Conservation (phyloP, 1,140 invertebrate genomes). For the Danaus melanippus region DNA sequence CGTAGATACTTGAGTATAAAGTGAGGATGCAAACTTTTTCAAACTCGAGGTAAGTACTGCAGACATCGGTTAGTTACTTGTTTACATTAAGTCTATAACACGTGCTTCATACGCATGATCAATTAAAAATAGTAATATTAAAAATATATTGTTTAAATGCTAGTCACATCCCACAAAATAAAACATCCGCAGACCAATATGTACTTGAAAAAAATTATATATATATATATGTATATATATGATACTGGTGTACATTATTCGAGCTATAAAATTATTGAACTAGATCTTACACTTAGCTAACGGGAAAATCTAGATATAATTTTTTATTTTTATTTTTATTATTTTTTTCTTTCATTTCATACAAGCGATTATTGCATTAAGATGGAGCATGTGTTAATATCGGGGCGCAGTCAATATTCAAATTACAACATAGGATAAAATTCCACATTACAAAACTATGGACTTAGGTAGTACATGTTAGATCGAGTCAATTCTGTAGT, state of each 20-base stretch:
- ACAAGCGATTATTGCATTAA: too few relatives aligned
- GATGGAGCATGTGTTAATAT: too few relatives aligned
- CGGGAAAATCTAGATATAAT: conserved; percentile 14
- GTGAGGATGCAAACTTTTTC: too few relatives aligned
- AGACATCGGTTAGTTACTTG: conserved; percentile 23
- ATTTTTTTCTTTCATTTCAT: conserved; percentile 13
- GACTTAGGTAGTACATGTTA: too few relatives aligned
- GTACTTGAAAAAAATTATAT: conserved; percentile 12
- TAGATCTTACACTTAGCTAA: conserved; percentile 9
- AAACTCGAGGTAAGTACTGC: too few relatives aligned
- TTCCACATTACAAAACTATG: too few relatives aligned
- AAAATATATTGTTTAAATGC: conserved; percentile 13
- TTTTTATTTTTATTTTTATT: conserved; percentile 19
- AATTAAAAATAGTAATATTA: conserved; percentile 17
- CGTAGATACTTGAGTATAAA: too few relatives aligned
- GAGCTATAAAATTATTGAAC: conserved; percentile 14
- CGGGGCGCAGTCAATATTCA: too few relatives aligned
- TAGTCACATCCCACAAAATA: conserved; percentile 7
- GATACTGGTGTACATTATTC: conserved; percentile 12
- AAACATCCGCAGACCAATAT: conserved; percentile 33
- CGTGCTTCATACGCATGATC: conserved; percentile 13
- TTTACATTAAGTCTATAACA: conserved; percentile 50
- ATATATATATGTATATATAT: too few relatives aligned
- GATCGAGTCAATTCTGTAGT: too few relatives aligned
- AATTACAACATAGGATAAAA: too few relatives aligned